Evolutionary conservation across 2,113 vertebrate species (phyloP).

Genomic region (Chionis minor): DNA sequence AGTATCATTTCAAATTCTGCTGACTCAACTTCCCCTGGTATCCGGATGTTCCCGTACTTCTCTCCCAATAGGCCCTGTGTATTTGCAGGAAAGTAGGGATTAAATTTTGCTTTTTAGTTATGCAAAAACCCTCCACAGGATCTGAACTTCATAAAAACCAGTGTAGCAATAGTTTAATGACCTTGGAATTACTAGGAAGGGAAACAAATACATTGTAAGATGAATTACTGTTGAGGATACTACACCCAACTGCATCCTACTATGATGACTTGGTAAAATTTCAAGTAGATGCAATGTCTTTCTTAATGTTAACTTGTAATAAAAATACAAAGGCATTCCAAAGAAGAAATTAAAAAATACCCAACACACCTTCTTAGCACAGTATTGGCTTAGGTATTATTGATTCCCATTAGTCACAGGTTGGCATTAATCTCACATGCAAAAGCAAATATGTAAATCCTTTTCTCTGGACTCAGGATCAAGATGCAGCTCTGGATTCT

Average conservation of each 20-base stretch:
- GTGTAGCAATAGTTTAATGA: neutral
- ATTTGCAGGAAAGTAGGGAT: slow-evolving; percentile 39
- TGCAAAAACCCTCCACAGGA: neutral
- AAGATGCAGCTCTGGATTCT: neutral
- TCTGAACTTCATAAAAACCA: neutral
- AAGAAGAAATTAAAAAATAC: neutral
- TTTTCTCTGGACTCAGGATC: neutral
- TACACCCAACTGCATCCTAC: neutral
- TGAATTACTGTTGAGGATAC: neutral
- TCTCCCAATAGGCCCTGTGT: slow-evolving; percentile 94
- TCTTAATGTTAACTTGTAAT: neutral
- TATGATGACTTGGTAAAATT: neutral
- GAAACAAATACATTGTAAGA: neutral
- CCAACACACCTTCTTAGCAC: neutral
- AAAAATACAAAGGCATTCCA: neutral
- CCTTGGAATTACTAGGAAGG: neutral
- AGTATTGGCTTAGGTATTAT: neutral
- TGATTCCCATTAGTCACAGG: neutral
- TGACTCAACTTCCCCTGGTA: slow-evolving; percentile 95
- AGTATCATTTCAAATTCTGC: slow-evolving; percentile 98
- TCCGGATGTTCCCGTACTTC: slow-evolving; percentile 95
- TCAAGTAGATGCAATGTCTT: neutral
- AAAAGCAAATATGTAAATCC: neutral
- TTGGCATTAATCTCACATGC: neutral
- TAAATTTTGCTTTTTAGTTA: slow-evolving; percentile 52